Base-by-base conservation (phyloP, 2,113 vertebrate genomes). In the Willisornis vidua region DNA sequence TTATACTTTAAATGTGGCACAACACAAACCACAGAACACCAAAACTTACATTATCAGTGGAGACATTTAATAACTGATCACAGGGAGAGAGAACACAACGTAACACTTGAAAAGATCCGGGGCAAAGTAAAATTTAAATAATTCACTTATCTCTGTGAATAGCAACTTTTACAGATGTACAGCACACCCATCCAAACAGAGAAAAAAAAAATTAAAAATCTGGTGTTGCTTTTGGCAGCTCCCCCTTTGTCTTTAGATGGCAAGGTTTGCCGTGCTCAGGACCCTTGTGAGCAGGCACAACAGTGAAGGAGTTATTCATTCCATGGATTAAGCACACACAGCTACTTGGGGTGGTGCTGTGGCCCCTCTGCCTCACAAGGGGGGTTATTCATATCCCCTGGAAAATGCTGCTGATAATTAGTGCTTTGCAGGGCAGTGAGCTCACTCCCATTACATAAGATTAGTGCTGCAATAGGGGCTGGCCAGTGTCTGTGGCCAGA, bases 401-500 rank as follows among this genome's bases (percentile, higher is more conserved):
- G 97, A 97, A 98, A 98, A 97, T 70, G 82, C 97, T 97, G 96
- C 85, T 97, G 98, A 97, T 98, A 98, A 98, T 98, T 97, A 97
- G 96, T 80, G 96, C 97, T 98, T 97, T 98, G 97, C 96, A 72
- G 75, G 94, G 93, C 15, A 10, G 96, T 98, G 98, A 98, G 97
- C 97, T 98, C 98, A 97, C 93, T 63, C 72, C 91, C 96, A 95
- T 98, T 98, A 97, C 97, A 96, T 96, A 97, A 98, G 98, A 97
- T 98, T 97, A 97, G 95, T 72, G 83, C 95, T 88, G 94, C 91
- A 91, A 97, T 95, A 96, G 94, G 94, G 97, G 93, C 97, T 89
- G 97, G 88, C 96, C 93, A 76, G 95, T 95, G 87, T 96, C 96
- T 93, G 89, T 85, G 90, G 96, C 94, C 95, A 96, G 97, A 96